These are phyloP conservation scores for Nemoura dubitans DNA, from an alignment of 2,888 invertebrate species.

Conservation along the genomic window DNA sequence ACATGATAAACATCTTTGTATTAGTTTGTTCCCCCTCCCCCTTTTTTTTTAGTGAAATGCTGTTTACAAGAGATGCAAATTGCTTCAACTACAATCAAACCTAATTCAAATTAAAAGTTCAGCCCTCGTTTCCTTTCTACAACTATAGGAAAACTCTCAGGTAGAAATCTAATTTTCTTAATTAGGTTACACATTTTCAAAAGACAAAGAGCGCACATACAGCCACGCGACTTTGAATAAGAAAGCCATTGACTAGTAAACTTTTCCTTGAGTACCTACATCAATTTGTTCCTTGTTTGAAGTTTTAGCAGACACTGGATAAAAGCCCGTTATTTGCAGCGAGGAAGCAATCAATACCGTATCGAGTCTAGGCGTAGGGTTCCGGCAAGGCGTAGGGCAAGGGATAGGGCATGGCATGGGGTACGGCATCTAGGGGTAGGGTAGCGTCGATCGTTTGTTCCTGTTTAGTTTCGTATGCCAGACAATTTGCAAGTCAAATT, in stretches of 20 bases:
- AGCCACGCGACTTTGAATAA: background rate
- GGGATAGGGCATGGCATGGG: too few relatives aligned
- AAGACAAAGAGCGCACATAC: background rate
- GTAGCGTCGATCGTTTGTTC: too few relatives aligned
- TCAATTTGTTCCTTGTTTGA: background rate
- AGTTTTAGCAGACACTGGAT: background rate
- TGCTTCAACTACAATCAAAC: background rate
- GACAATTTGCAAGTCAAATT: too few relatives aligned
- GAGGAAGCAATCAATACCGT: background rate
- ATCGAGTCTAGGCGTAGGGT: background rate
- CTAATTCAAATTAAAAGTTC: background rate
- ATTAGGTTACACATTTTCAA: background rate
- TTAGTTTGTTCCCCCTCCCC: too few relatives aligned
- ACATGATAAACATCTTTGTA: too few relatives aligned
- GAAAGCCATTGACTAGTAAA: background rate
- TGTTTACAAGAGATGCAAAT: background rate
- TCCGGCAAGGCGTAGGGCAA: too few relatives aligned
- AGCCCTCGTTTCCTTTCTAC: background rate
- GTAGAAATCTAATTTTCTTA: background rate
- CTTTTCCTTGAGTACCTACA: background rate
- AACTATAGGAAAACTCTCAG: background rate
- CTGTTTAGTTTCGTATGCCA: too few relatives aligned
- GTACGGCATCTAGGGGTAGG: too few relatives aligned
- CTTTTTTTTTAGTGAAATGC: background rate
- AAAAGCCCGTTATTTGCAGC: background rate